These are phyloP conservation scores for Cynaeus angustus DNA, from an alignment of 2,888 invertebrate species.

Conservation along the genomic window DNA sequence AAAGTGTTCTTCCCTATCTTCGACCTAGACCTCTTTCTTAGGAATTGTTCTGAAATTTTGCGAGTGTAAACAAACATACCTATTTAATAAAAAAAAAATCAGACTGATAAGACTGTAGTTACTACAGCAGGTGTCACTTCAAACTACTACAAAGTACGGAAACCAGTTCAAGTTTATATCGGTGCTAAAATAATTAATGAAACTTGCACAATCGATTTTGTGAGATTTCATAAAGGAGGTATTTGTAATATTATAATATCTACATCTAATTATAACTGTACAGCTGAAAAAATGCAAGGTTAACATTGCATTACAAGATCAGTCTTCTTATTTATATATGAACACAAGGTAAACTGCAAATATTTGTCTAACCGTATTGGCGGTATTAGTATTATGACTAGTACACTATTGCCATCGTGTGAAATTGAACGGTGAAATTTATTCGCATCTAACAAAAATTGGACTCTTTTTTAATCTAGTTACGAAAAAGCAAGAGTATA, in stretches of 20 bases:
- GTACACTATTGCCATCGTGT: neutral
- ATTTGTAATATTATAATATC: slow-evolving; percentile 21
- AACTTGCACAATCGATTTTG: slow-evolving; percentile 32
- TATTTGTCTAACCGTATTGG: slow-evolving; percentile 45
- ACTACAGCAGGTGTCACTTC: slow-evolving; percentile 7
- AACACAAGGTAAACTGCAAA: slow-evolving; percentile 53
- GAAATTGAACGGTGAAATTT: neutral
- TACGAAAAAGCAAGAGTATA: no score
- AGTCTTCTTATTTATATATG: slow-evolving; percentile 51
- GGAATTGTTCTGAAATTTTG: slow-evolving; percentile 7
- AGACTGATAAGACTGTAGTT: neutral
- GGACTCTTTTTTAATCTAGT: no score
- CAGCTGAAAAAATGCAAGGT: slow-evolving; percentile 41
- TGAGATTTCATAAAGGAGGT: slow-evolving; percentile 7
- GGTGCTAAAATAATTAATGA: slow-evolving; percentile 32
- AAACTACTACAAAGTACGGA: slow-evolving; percentile 35
- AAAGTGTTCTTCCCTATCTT: slow-evolving; percentile 3
- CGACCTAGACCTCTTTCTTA: slow-evolving; percentile 8
- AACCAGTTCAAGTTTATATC: slow-evolving; percentile 28
- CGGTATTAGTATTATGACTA: slow-evolving; percentile 35
- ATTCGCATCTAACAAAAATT: no score
- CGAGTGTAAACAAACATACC: neutral
- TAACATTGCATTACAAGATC: slow-evolving; percentile 42
- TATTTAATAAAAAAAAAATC: slow-evolving; percentile 1
- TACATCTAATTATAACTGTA: slow-evolving; percentile 45